Evolutionary conservation across 2,888 invertebrate species (phyloP).

Genomic region (Synanthedon tipuliformis): DNA sequence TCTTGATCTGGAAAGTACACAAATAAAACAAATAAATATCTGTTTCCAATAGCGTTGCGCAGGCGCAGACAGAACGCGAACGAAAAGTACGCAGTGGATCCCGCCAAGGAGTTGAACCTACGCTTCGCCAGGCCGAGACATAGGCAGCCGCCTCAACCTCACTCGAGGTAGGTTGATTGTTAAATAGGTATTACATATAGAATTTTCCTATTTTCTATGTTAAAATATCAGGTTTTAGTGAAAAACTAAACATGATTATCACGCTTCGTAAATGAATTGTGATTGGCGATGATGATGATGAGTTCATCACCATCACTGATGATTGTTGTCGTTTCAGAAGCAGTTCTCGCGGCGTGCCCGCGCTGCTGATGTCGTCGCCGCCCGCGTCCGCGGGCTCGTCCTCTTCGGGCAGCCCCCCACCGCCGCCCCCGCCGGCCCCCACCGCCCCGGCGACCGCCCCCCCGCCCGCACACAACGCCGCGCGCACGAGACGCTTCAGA

Average conservation of each 20-base stretch:
- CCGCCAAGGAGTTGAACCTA: slow-evolving; percentile 81
- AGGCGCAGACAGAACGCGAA: slow-evolving; percentile 77
- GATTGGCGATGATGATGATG: not conserved
- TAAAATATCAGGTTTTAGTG: too few relatives aligned
- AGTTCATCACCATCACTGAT: not conserved
- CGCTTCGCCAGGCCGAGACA: slow-evolving; percentile 80
- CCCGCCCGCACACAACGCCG: slow-evolving; percentile 40
- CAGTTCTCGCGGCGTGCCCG: slow-evolving; percentile 58
- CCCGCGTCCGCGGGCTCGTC: slow-evolving; percentile 21
- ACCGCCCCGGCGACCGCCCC: slow-evolving; percentile 9
- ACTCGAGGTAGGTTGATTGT: slow-evolving; percentile 26
- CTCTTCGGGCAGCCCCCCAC: slow-evolving; percentile 31
- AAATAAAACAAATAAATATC: not conserved
- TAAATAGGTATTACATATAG: too few relatives aligned
- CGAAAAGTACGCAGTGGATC: slow-evolving; percentile 89
- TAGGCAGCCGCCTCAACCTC: slow-evolving; percentile 43
- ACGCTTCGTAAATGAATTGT: too few relatives aligned
- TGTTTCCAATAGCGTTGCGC: slow-evolving; percentile 68
- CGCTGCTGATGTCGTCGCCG: slow-evolving; percentile 43
- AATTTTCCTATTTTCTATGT: too few relatives aligned
- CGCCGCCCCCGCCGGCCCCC: slow-evolving; percentile 15
- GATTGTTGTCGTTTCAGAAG: slow-evolving; percentile 20
- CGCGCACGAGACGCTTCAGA: slow-evolving; percentile 52
- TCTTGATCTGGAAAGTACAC: too few relatives aligned
- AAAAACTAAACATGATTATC: too few relatives aligned